phyloP scores from a whole-genome alignment of 2,797 vertebrate genomes.

The Microchirus variegatus region DNA sequence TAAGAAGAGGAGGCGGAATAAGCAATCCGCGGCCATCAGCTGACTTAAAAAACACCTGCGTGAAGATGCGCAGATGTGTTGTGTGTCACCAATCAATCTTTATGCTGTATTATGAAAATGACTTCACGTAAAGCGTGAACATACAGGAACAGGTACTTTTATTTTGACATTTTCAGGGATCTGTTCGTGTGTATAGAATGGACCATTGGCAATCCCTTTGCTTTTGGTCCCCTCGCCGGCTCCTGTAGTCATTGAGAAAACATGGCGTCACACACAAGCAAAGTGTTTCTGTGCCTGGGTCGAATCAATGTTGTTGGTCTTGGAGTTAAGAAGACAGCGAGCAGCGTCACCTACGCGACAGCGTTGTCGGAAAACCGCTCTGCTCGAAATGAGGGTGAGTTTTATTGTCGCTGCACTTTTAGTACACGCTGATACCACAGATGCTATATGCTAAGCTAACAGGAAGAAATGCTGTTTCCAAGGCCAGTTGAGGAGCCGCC shows the following conservation, averaged over 20 bases:
- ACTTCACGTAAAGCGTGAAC: too few species aligned
- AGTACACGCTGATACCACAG: background rate
- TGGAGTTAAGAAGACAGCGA: conserved; percentile 24
- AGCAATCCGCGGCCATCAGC: too few species aligned
- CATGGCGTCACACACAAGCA: conserved; percentile 73
- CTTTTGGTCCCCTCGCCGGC: conserved; percentile 9
- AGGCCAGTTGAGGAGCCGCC: background rate
- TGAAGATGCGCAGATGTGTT: too few species aligned
- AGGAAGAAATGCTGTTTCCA: background rate
- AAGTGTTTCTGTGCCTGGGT: conserved; percentile 59
- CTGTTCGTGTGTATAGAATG: too few species aligned
- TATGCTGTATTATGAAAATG: too few species aligned
- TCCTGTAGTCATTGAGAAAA: conserved; percentile 54
- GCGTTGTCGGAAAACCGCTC: conserved; percentile 19
- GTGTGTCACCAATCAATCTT: too few species aligned
- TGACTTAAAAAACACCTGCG: too few species aligned
- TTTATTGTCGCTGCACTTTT: accelerated
- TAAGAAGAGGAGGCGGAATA: too few species aligned
- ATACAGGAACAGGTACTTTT: too few species aligned
- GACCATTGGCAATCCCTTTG: background rate
- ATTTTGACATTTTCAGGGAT: too few species aligned
- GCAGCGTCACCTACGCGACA: conserved; percentile 53
- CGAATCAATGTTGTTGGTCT: conserved; percentile 50
- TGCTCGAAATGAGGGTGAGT: conserved; percentile 60
- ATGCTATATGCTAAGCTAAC: conserved; percentile 33